Evolutionary conservation across 2,113 vertebrate genomes (phyloP), one percentile per base, ranked within the genome.

Genomic region (Nerophis ophidion): DNA sequence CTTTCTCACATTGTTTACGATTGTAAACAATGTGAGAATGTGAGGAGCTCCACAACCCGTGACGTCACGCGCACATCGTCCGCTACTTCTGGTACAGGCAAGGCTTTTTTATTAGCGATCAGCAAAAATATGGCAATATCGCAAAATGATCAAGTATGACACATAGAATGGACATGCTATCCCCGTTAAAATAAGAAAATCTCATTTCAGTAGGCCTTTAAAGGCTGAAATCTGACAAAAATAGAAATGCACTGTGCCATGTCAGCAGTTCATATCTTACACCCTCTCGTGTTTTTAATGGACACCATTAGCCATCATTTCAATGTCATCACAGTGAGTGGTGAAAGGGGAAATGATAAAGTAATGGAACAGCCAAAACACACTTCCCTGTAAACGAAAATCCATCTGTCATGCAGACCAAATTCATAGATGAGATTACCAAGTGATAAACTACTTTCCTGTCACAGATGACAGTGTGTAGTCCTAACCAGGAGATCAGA

Each of bases 221-320:
- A 52, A 52, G 14, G 50, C 19, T 8, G 55, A 50, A 48, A 70
- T 48, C 35, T 1, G 17, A 48, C 45, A 60, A 48, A 67, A 57
- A 60, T 67, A 15, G 4, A 46, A 40, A 11, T 17, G 54, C n/a
- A 71, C 34, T 13, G 46, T 40, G n/a, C 19, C 11, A 16, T 71
- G 74, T 82, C 70, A 75, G 76, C 79, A n/a, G 68, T 77, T 71
- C 76, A 19, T 68, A 48, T 68, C 75, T 74, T 71, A 63, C 65
- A 61, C 69, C 63, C 65, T 70, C 70, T 81, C 74, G 68, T 77
- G 76, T 68, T 83, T 82, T 84, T 82, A 77, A 86, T 79, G 67
- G 66, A 77, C 71, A 71, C 62, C 74, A 75, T 61, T 50, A 40
- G 54, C 55, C 60, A 75, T 70, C 52, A 52, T 75, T 65, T 80